A percentile compares a stretch with the other conserved stretches of the same genome.
phyloP scores from a whole-genome alignment of 2,888 invertebrate species.

The Chirona hameri region DNA sequence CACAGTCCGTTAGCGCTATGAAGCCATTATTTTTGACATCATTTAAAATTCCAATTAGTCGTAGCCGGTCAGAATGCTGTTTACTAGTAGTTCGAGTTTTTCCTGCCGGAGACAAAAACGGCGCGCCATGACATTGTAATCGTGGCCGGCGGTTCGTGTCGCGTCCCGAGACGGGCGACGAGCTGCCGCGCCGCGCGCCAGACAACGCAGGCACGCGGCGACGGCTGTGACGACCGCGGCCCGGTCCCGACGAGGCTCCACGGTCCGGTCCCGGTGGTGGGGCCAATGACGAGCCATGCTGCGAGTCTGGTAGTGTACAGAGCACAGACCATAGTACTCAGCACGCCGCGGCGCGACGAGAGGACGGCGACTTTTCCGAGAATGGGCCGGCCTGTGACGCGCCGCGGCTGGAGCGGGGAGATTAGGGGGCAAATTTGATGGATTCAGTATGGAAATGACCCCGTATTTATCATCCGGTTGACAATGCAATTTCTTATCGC shows the following conservation, averaged over 20 bases:
- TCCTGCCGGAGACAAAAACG: neutral
- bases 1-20: slow-evolving; percentile 4
- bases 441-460: slow-evolving; percentile 26
- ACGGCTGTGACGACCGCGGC: neutral
- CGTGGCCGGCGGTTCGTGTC: neutral
- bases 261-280: neutral
- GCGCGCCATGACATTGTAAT: neutral
- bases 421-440: slow-evolving; percentile 27
- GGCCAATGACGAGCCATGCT: neutral
- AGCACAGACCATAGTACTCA: too few relatives aligned
- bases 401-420: slow-evolving; percentile 3
- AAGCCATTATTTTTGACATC: slow-evolving; percentile 27
- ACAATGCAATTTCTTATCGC: slow-evolving; percentile 31
- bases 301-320: too few relatives aligned
- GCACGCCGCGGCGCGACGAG: too few relatives aligned
- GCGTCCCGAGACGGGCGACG: neutral
- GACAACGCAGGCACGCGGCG: neutral
- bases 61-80: neutral
- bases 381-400: neutral
- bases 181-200: too few relatives aligned
- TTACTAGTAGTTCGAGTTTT: neutral
- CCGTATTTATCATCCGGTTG: slow-evolving; percentile 29
- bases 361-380: too few relatives aligned
- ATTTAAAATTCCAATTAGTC: slow-evolving; percentile 28
- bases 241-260: neutral